phyloP scores from a whole-genome alignment of 2,797 vertebrate species.

The Enteromius paludinosus region DNA sequence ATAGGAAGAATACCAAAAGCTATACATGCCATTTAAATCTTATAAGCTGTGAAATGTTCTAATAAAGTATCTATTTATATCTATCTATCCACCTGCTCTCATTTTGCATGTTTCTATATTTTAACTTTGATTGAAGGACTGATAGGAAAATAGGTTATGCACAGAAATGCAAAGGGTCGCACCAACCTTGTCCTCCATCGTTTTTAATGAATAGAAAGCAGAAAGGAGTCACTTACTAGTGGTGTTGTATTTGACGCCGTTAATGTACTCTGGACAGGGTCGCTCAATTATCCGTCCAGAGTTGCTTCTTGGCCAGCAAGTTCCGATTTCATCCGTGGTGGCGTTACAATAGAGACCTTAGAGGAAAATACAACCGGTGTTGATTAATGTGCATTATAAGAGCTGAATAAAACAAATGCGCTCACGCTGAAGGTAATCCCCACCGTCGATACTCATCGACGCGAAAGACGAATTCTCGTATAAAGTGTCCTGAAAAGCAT shows the following conservation, averaged over 20 bases:
- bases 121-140: slow-evolving; percentile 3
- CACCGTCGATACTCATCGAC: slow-evolving; percentile 85
- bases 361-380: background rate
- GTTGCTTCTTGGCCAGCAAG: slow-evolving; percentile 93
- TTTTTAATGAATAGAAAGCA: background rate
- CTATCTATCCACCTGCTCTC: background rate
- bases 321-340: slow-evolving; percentile 95
- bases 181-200: background rate
- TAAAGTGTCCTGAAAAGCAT: slow-evolving; percentile 83
- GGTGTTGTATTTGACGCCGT: slow-evolving; percentile 97
- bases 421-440: slow-evolving; percentile 59
- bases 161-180: background rate
- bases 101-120: background rate
- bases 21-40: background rate
- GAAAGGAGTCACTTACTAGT: slow-evolving; percentile 82
- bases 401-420: background rate
- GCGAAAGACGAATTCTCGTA: slow-evolving; percentile 82
- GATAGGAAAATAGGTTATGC: background rate
- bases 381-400: background rate
- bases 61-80: background rate
- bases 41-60: background rate
- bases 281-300: slow-evolving; percentile 89
- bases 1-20: background rate
- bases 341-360: slow-evolving; percentile 90
- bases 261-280: slow-evolving; percentile 95